Conservation (phyloP, 1,140 invertebrate genomes). For the Teleogryllus occipitalis region DNA sequence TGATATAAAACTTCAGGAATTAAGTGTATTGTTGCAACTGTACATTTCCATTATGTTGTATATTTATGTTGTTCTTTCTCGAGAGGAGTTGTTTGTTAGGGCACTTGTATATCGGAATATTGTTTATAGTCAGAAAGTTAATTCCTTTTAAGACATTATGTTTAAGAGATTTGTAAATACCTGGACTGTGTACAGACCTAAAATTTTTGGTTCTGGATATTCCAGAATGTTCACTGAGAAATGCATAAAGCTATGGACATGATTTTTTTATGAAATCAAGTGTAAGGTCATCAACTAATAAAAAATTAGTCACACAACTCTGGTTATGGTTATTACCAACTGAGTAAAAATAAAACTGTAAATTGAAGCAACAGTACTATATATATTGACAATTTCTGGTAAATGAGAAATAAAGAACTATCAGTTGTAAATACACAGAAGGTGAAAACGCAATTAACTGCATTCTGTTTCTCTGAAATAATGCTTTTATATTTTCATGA, state of each 20-base stretch:
- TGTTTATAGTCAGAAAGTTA: not conserved
- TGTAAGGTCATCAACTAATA: too few species aligned
- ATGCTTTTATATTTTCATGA: too few species aligned
- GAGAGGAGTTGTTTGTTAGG: not conserved
- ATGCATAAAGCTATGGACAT: not conserved
- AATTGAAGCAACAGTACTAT: too few species aligned
- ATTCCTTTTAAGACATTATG: not conserved
- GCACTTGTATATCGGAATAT: not conserved
- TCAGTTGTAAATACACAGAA: too few species aligned
- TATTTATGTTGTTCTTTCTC: not conserved
- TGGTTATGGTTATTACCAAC: too few species aligned
- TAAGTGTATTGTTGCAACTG: not conserved
- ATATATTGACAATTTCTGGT: too few species aligned
- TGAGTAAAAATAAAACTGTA: too few species aligned
- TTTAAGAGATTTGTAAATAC: not conserved
- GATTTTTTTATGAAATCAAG: not conserved
- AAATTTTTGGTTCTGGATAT: not conserved
- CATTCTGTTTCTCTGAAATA: too few species aligned
- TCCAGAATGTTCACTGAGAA: not conserved
- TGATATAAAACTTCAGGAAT: not conserved
- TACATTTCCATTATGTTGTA: not conserved
- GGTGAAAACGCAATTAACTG: too few species aligned
- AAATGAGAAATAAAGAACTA: too few species aligned
- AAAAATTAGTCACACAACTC: too few species aligned
- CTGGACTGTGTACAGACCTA: not conserved